These are phyloP conservation scores for Aplysia californica DNA, from an alignment of 1,140 invertebrate species.

Conservation along the genomic window DNA sequence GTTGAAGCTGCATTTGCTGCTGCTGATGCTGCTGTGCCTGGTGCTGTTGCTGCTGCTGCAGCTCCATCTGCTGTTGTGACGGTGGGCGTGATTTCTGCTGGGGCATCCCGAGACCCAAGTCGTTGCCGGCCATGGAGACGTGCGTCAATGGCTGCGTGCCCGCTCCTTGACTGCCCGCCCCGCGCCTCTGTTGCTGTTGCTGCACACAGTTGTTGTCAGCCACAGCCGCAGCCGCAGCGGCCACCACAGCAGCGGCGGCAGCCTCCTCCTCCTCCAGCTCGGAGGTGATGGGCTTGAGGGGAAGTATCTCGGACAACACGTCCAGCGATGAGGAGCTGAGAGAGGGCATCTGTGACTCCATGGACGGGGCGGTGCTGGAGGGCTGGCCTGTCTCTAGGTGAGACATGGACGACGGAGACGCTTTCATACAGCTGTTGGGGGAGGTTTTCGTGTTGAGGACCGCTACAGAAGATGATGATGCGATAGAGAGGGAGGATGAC, in stretches of 20 bases:
- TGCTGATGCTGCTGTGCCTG: constrained; percentile 9
- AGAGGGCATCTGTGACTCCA: constrained; percentile 23
- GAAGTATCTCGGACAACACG: constrained; percentile 19
- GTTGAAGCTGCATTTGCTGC: constrained; percentile 18
- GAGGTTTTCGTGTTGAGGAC: not conserved
- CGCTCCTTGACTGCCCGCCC: not conserved
- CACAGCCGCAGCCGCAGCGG: not conserved
- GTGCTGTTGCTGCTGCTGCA: constrained; percentile 9
- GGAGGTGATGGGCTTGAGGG: constrained; percentile 25
- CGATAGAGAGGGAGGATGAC: not conserved
- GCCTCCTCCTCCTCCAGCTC: constrained; percentile 8
- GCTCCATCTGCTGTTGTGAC: constrained; percentile 20
- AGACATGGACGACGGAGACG: not conserved
- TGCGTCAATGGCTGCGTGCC: constrained; percentile 5
- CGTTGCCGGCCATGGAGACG: not conserved
- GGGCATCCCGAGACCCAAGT: not conserved
- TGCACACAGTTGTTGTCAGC: not conserved
- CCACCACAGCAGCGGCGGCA: constrained; percentile 3
- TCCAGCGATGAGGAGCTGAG: constrained; percentile 19
- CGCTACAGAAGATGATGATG: not conserved
- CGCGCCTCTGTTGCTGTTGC: not conserved
- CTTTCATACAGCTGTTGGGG: constrained; percentile 16
- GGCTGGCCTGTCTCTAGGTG: not conserved
- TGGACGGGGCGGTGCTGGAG: not conserved
- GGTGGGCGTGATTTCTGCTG: constrained; percentile 5